A percentile compares a stretch with the other conserved stretches of the same genome.
phyloP scores from a whole-genome alignment of 2,888 invertebrate genomes.

The Polia nebulosa region DNA sequence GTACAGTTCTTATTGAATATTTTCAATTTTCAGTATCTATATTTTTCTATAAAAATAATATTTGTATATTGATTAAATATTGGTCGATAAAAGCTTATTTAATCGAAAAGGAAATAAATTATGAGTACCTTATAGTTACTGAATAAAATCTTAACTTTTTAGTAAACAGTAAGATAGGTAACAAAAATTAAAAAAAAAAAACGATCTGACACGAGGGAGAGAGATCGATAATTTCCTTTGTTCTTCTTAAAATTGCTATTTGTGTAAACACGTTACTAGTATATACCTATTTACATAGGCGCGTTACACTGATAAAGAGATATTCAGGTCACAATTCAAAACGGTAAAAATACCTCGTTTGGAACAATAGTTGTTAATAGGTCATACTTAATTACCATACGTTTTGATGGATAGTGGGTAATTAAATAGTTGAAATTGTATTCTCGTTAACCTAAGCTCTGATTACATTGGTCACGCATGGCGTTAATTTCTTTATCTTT shows the following conservation, averaged over 20 bases:
- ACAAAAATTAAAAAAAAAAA: no score
- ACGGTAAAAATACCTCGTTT: conserved; percentile 8
- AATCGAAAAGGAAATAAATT: no score
- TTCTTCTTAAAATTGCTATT: not conserved
- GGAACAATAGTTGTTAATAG: conserved; percentile 32
- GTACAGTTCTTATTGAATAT: not conserved
- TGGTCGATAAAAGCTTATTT: no score
- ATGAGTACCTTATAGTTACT: no score
- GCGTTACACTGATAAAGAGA: conserved; percentile 34
- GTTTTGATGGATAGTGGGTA: conserved; percentile 12
- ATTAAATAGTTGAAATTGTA: conserved; percentile 14
- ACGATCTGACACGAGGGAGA: no score
- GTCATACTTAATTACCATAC: conserved; percentile 40
- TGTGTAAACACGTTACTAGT: not conserved
- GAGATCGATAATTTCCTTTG: no score
- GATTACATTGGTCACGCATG: conserved; percentile 77
- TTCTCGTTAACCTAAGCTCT: conserved; percentile 55
- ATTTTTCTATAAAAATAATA: not conserved
- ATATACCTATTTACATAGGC: conserved; percentile 12
- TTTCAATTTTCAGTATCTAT: not conserved
- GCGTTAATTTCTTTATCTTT: conserved; percentile 69
- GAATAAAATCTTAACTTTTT: no score
- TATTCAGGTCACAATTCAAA: conserved; percentile 49
- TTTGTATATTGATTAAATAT: no score
- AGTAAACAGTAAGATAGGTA: no score